Base-by-base conservation (phyloP, 2,113 vertebrate genomes). In the Sakesphorus luctuosus region DNA sequence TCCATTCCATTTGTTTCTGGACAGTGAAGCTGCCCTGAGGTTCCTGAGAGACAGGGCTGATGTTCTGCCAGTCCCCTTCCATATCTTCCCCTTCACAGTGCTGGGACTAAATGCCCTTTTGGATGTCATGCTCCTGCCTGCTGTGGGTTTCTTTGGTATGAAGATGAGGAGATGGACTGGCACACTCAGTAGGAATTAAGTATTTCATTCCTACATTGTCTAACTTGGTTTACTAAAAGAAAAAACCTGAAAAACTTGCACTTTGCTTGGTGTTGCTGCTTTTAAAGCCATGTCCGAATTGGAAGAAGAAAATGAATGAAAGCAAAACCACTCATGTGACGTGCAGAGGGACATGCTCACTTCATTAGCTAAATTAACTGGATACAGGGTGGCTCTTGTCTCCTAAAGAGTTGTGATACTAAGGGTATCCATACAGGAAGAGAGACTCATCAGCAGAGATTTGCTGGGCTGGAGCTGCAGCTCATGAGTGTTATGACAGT, bases 391-490 rank as follows among this genome's bases (percentile, higher is more conserved):
- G 35, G 18, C 21, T 2, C 7, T 56, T 29, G 16, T 24, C 17
- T 84, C 68, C 62, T 36, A 3, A 17, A 14, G 40, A 10, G 50
- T 21, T 78, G 49, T 69, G 18, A 7, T 75, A 47, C 40, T 11
- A 2, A 31, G 29, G 6, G 9, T 72, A 2, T 49, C 18, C 0
- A 0, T 35, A 44, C 4, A 43, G 38, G 29, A 79, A 31, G 24
- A 53, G 31, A 50, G 10, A 38, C 10, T 0, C 0, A 25, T 15
- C 12, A 36, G 3, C 5, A 4, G 13, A 4, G 7, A 20, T 84
- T 16, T 90, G 7, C 55, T 75, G 67, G 35, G 25, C 62, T 40
- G 73, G 56, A 79, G 78, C 52, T 29, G 36, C 31, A 29, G 5
- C 21, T 86, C 44, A 46, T 44, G 20, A 49, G 33, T 19, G 8